Evolutionary conservation across 2,797 vertebrate genomes (phyloP), one percentile per base, ranked within the genome.

Genomic region (Sciurus vulgaris): DNA sequence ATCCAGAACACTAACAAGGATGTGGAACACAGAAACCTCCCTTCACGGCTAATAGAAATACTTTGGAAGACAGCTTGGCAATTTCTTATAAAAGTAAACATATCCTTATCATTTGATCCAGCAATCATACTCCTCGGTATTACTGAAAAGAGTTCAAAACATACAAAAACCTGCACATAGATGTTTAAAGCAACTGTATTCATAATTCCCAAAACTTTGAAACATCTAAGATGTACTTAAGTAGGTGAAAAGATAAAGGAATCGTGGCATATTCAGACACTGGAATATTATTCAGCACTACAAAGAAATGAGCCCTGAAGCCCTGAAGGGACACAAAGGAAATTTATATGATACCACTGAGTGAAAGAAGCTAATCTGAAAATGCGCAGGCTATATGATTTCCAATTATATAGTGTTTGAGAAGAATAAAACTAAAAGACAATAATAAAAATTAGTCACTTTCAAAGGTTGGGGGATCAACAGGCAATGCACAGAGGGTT

Each of bases 1-100:
- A 9, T 73, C 35, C 26, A 38, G 33, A 73, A 47, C 22, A 33
- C 7, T 20, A 28, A 56, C 12, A 20, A 38, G 14, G 26, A 47
- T 12, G 11, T 1, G 3, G 3, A 35, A n/a, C 44, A n/a, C 14
- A 47, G 38, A 5, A 35, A 3, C 22, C 54, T 17, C 1, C 9
- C 10, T 47, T 65, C 18, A 28, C 7, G 10, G 47, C 69, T 82
- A 35, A 22, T 49, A 26, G 76, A 69, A 69, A 79, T 35, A 20
- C 1, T 72, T 54, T 15, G 65, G 8, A 67, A 15, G 8, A 86
- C 6, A 6, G 9, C 24, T 67, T 82, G 24, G 47, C 9, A 76
- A n/a, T 83, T 63, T 86, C n/a, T 22, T 63, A 79, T 2, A 91
- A 44, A 38, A 44, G 44, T 65, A 63, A 78, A 86, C 15, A 41